Evolutionary conservation across 1,140 invertebrate genomes (phyloP), one percentile per base, ranked within the genome.

Genomic region (Vanessa atalanta): DNA sequence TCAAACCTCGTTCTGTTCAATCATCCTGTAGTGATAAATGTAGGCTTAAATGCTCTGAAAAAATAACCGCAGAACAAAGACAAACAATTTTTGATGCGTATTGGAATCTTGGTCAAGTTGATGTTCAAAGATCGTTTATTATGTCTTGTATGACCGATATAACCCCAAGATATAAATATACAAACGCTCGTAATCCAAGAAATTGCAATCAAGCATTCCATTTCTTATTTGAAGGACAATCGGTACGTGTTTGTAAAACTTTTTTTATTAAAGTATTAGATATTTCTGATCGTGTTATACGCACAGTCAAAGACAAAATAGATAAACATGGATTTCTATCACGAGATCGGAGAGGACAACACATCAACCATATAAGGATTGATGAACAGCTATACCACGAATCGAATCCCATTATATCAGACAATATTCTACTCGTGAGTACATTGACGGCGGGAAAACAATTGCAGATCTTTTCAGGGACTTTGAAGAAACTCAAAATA

Each of bases 321-420:
- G 64, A 69, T 70, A 65, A 71, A 63, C 66, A 69, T 71, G 75
- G 70, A 14, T 53, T 77, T 68, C 13, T 73, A 20, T 11, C 3
- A n/a, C 13, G 15, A 13, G 79, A 80, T 72, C 5, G 16, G 8
- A 72, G 79, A 66, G 79, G 79, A 50, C 53, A 37, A 50, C 53
- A 70, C 15, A 47, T 8, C n/a, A 76, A 70, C 15, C 65, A 75
- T 61, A 31, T n/a, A 57, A 57, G 23, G 26, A 26, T 51, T 13
- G 51, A 15, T 57, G 60, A 69, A 60, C 48, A 72, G 57, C 5
- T 13, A 87, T 88, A 57, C 83, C 88, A 12, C 78, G 79, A 48
- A 79, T 83, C 15, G 83, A 84, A 37, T 88, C 82, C 12, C 88
- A 91, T 73, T 90, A 90, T 71, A 68, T 75, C 37, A 66, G 86